Conservation (phyloP, 2,113 vertebrate genomes). For the Pangasianodon gigas region DNA sequence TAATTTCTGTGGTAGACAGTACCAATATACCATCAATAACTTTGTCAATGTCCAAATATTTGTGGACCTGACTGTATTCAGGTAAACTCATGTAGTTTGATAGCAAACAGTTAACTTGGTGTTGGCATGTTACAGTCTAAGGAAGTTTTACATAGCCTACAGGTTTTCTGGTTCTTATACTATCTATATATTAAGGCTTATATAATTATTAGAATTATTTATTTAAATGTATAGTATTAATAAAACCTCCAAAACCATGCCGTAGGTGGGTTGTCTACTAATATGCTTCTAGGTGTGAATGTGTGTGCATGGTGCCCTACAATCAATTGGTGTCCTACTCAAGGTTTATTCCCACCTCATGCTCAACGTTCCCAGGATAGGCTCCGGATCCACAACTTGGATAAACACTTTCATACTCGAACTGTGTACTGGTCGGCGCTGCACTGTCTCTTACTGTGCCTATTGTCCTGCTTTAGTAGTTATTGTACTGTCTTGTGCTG, state of each 20-base stretch:
- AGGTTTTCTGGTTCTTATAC: neutral
- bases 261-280: too few species aligned
- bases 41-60: neutral
- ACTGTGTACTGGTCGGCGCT: too few species aligned
- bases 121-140: neutral
- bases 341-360: neutral
- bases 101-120: neutral
- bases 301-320: too few species aligned
- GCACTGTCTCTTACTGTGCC: too few species aligned
- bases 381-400: neutral
- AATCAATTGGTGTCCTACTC: too few species aligned
- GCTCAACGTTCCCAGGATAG: neutral
- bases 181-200: too few species aligned
- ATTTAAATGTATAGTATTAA: neutral
- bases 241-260: neutral
- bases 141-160: neutral
- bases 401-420: neutral
- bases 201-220: neutral
- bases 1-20: neutral
- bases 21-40: neutral
- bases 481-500: too few species aligned
- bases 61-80: neutral
- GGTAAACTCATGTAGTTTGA: neutral
- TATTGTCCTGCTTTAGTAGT: too few species aligned
- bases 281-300: too few species aligned